Evolutionary conservation across 2,113 vertebrate species (phyloP).

Genomic region (Herpetotheres cachinnans): DNA sequence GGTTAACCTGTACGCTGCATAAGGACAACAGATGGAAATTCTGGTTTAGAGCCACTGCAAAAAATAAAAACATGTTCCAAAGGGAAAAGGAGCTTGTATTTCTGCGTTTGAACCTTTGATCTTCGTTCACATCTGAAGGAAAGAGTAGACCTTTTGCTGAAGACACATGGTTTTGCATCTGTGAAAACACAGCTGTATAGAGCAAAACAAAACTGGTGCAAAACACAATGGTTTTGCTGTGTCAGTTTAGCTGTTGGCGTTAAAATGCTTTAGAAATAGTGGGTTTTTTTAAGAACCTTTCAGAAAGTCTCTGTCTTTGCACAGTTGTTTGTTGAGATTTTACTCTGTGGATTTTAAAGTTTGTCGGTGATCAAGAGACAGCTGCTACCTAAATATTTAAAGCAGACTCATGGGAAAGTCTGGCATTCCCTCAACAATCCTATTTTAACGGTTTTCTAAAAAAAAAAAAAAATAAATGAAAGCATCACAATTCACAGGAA

Average conservation of each 20-base stretch:
- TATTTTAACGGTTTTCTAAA: background rate
- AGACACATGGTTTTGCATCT: slow-evolving; percentile 93
- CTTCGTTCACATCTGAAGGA: slow-evolving; percentile 84
- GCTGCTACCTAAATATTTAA: slow-evolving; percentile 53
- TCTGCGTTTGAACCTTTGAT: slow-evolving; percentile 91
- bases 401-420: slow-evolving; percentile 19
- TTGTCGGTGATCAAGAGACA: slow-evolving; percentile 13
- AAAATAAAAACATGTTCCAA: slow-evolving; percentile 81
- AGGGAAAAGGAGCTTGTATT: slow-evolving; percentile 87
- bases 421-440: background rate
- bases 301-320: slow-evolving; percentile 51
- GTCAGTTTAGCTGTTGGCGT: slow-evolving; percentile 63
- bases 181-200: slow-evolving; percentile 93
- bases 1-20: slow-evolving; percentile 81
- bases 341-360: slow-evolving; percentile 47
- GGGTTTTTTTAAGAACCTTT: slow-evolving; percentile 54
- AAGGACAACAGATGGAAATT: slow-evolving; percentile 93
- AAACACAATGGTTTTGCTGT: slow-evolving; percentile 85
- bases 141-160: slow-evolving; percentile 82
- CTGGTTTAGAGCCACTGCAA: slow-evolving; percentile 81
- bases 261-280: slow-evolving; percentile 69
- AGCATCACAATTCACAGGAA: background rate
- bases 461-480: background rate
- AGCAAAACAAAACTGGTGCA: slow-evolving; percentile 80
- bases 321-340: slow-evolving; percentile 64